A percentile compares a stretch with the other conserved stretches of the same genome.
Conservation (phyloP, 2,113 vertebrate genomes). For the Callorhinus ursinus region DNA sequence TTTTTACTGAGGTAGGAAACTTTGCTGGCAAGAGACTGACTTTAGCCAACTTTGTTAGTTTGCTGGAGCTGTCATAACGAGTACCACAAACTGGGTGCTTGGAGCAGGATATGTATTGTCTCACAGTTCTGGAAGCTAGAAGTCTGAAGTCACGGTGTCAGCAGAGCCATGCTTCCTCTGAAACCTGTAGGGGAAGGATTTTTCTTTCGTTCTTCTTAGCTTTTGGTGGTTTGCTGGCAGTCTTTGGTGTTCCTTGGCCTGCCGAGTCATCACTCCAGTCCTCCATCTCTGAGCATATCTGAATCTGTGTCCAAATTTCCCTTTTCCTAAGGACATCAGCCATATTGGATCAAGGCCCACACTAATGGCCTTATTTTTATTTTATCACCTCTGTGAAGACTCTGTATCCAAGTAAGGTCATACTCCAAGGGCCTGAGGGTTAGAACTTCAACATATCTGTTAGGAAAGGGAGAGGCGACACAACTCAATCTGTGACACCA, state of each 20-base stretch:
- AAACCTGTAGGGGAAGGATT: background rate
- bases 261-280: background rate
- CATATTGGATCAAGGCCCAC: background rate
- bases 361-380: background rate
- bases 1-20: background rate
- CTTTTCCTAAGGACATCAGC: background rate
- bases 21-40: background rate
- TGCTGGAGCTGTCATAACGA: background rate
- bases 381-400: background rate
- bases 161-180: background rate
- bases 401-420: background rate
- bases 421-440: background rate
- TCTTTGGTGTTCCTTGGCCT: background rate
- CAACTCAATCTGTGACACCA: background rate
- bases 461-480: background rate
- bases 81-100: background rate
- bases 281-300: background rate
- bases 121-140: background rate
- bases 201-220: background rate
- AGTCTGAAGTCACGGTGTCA: background rate
- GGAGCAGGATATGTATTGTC: background rate
- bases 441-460: background rate
- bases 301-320: background rate
- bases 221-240: background rate
- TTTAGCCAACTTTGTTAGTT: background rate